Percentiles rank a stretch among this genome's conserved stretches.
Conservation (phyloP, 2,888 invertebrate genomes). For the Andrena minutula region DNA sequence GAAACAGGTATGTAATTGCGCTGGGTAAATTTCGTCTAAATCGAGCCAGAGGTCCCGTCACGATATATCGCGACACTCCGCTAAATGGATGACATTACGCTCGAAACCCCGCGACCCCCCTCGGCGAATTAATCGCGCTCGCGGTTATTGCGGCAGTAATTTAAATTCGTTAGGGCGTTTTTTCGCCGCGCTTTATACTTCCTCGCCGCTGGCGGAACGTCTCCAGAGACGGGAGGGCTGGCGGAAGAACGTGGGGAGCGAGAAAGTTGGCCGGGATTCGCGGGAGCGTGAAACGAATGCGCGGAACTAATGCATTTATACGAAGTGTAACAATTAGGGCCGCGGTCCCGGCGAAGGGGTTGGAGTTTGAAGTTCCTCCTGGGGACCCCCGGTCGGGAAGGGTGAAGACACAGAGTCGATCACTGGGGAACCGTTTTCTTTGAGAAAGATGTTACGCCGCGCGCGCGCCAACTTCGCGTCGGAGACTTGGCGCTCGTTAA, state of each 20-base stretch:
- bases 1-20: too few relatives aligned
- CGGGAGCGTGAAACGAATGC: constrained; percentile 82
- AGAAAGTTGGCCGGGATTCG: constrained; percentile 69
- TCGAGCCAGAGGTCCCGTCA: neutral
- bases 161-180: constrained; percentile 63
- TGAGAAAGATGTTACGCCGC: constrained; percentile 21
- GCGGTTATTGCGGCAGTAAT: constrained; percentile 54
- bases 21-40: neutral
- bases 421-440: constrained; percentile 53
- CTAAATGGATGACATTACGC: constrained; percentile 13
- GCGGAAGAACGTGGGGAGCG: constrained; percentile 28
- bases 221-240: constrained; percentile 54
- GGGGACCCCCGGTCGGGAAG: constrained; percentile 30
- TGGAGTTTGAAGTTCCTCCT: constrained; percentile 35
- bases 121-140: constrained; percentile 49
- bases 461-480: constrained; percentile 12
- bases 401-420: constrained; percentile 50
- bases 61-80: neutral
- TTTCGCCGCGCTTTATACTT: constrained; percentile 17
- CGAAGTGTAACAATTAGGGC: constrained; percentile 83
- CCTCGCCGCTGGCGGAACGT: constrained; percentile 24
- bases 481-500: constrained; percentile 19
- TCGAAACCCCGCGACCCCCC: neutral
- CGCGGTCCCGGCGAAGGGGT: constrained; percentile 27
- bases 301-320: constrained; percentile 83